Base-by-base conservation (phyloP, 1,140 invertebrate species). In the Leptopilina clavipes region DNA sequence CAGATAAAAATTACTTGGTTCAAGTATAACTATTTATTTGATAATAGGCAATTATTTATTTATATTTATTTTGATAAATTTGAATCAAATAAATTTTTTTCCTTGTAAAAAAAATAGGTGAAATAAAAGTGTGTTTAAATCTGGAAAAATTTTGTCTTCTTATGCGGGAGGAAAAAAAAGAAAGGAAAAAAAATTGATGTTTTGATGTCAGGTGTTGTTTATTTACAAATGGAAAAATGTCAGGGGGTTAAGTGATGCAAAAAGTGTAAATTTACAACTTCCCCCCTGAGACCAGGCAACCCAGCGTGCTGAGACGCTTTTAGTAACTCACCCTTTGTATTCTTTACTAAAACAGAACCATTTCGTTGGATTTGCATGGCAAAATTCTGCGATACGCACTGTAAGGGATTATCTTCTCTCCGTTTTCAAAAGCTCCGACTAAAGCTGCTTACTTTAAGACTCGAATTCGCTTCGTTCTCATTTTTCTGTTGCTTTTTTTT, bases 321-420 rank as follows among this genome's bases (percentile, higher is more conserved):
- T 65, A 65, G 56, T 65, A 31, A 65, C 56, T 65, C 56, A 65
- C 56, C 56, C 56, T 25, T 65, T 65, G 25, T 65, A 65, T 65
- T 31, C 12, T 65, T 65, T 22, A 22, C 56, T 31, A 65, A 65
- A 65, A 25, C 56, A n/a, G 56, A 65, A 14, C 11, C 56, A 65
- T 65, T 65, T 65, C 56, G 19, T 7, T 14, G 56, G 56, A 65
- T 65, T 65, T 65, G 56, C 22, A 65, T 65, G 56, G 11, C 22
- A 31, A 65, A 65, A 37, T 65, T 25, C 22, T 65, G 22, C 25
- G 56, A 65, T 65, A 65, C 56, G 56, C 22, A 65, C 22, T 65
- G 56, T 22, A 65, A 65, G 56, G 56, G 56, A 65, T 65, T 31
- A 65, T 65, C 56, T 65, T 65, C 22, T 65, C 22, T 65, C 22